Evolutionary conservation across 2,888 invertebrate species (phyloP), one percentile per base, ranked within the genome.

Genomic region (Phyllotreta striolata): DNA sequence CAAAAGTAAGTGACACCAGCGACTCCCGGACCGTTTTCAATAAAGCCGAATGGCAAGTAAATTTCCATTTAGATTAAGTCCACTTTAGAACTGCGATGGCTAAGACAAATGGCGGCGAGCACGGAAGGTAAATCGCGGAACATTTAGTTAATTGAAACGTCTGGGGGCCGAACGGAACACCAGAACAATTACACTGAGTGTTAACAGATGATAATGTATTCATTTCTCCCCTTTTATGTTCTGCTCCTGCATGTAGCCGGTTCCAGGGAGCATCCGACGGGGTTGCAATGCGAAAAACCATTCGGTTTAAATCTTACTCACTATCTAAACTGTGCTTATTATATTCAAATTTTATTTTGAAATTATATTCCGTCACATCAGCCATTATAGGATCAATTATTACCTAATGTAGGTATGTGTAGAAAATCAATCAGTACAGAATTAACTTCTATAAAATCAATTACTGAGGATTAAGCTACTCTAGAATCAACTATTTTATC

Each of bases 81-180:
- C 74, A 70, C 66, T 73, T 66, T 70, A 64, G 71, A 73, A 73
- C 69, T 72, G 69, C 68, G 71, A 71, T 71, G 70, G 69, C 72
- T 67, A 73, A 77, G 77, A 78, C 77, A 78, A 78, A 78, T 77
- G 77, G 77, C 71, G 71, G 74, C 72, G 73, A 70, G 73, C 72
- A 74, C 71, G 68, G 77, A 72, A 78, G 76, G 78, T 78, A 80
- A 80, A 80, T 79, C 79, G 79, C 75, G 80, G 80, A 81, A 81
- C 82, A 82, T 82, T 82, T 82, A 82, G 79, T 80, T 82, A 82
- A 82, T 82, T 82, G 82, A 82, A 82, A 82, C 79, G 82, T 81
- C 80, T 79, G 74, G 77, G n/a, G 76, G 77, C 74, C 72, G 75
- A 76, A 78, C 76, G 74, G 78, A 78, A 78, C 78, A 78, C 74